Conservation (phyloP, 2,888 invertebrate genomes). For the Tribolium freemani region DNA sequence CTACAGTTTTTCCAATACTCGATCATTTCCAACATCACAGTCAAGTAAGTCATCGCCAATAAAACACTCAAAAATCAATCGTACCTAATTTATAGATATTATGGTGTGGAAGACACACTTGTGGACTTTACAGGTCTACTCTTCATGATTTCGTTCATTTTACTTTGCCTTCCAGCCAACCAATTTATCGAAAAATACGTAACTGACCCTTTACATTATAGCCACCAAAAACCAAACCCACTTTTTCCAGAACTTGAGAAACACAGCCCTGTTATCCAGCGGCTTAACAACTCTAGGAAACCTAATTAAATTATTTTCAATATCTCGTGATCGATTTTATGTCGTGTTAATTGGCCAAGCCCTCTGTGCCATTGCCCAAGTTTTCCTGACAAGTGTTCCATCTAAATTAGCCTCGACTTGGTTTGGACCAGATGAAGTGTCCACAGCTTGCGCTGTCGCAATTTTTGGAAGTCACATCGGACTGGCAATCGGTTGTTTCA, state of each 20-base stretch:
- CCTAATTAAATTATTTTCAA: constrained; percentile 74
- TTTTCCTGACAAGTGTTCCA: constrained; percentile 78
- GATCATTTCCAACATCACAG: constrained; percentile 88
- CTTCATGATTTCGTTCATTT: constrained; percentile 95
- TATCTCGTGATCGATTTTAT: constrained; percentile 73
- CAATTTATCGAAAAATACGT: constrained; percentile 74
- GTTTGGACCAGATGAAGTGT: constrained; percentile 96
- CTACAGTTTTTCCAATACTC: constrained; percentile 97
- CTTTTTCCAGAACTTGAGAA: constrained; percentile 70
- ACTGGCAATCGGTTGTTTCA: constrained; percentile 58
- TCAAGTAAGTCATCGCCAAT: constrained; percentile 63
- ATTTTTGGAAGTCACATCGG: constrained; percentile 94
- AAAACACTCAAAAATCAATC: neutral
- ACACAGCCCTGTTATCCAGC: constrained; percentile 70
- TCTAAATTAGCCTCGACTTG: constrained; percentile 79
- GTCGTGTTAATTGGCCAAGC: constrained; percentile 75
- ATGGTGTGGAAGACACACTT: constrained; percentile 76
- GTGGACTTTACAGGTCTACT: constrained; percentile 97
- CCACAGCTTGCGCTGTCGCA: constrained; percentile 93
- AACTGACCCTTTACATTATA: constrained; percentile 13
- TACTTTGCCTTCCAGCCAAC: constrained; percentile 94
- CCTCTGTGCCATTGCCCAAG: constrained; percentile 72
- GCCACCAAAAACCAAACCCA: neutral
- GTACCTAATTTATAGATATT: constrained; percentile 71
- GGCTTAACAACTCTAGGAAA: constrained; percentile 74